Base-by-base conservation (phyloP, 2,797 vertebrate genomes). In the Ceryle rudis region DNA sequence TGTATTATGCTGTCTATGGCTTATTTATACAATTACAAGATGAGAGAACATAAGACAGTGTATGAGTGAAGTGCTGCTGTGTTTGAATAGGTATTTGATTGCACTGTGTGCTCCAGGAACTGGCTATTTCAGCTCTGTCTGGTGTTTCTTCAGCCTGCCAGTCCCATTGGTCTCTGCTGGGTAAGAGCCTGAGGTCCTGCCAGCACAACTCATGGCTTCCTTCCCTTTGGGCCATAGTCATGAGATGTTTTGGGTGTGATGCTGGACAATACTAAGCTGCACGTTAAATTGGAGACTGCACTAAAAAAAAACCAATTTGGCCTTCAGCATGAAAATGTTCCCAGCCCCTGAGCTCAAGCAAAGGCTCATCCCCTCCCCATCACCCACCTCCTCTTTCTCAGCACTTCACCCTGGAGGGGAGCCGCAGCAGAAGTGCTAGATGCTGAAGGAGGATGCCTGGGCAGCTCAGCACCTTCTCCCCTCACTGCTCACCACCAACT, bases 261-360 rank as follows among this genome's bases (percentile, higher is more conserved):
- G 51, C 66, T 33, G 78, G 66, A 10, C 66, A 17, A 17, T 1
- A 4, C 20, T 5, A 31, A 33, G 51, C 46, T 20, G 37, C 3
- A 17, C 14, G 3, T 71, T 60, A 2, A 21, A 7, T 11, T 15
- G 22, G 75, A 65, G 41, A 23, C 4, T 1, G 7, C 0, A 0
- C 58, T 49, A 67, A 65, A 75, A 64, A 74, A 69, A 87, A 77
- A 65, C 31, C 47, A 4, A 9, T 82, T 41, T 66, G 64, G 39
- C 51, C 49, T 69, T 71, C 52, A 37, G 74, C 71, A 66, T 0
- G 11, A 79, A 62, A 84, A 81, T 2, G 18, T 54, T 42, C n/a
- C 51, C 55, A 20, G 28, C 15, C 31, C 39, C 28, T 14, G 54
- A 55, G 31, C 61, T 58, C 1, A 0, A 6, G 10, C 60, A 21